Evolutionary conservation across 2,888 invertebrate genomes (phyloP).

Genomic region (Nemapogon koenigi): DNA sequence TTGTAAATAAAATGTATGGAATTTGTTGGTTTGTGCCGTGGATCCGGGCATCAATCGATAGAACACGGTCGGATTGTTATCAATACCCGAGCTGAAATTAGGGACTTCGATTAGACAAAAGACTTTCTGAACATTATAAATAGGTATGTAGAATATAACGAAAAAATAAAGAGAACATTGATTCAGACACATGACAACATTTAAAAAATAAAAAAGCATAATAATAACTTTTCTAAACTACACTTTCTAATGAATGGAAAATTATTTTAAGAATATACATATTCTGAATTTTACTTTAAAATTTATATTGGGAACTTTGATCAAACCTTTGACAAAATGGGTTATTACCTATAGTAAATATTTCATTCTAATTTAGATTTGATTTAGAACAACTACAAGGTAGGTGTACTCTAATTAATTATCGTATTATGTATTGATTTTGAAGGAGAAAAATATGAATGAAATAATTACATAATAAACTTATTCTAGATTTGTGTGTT

Average conservation of each 20-base stretch:
- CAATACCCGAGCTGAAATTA: constrained; percentile 88
- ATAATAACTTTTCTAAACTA: too few species aligned
- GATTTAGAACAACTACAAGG: too few species aligned
- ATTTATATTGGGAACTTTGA: too few species aligned
- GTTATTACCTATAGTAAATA: too few species aligned
- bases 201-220: constrained; percentile 11
- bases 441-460: too few species aligned
- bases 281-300: too few species aligned
- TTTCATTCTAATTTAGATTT: too few species aligned
- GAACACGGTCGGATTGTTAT: constrained; percentile 95
- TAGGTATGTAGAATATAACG: constrained; percentile 7
- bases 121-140: not conserved
- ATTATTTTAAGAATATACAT: too few species aligned
- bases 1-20: constrained; percentile 94
- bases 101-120: constrained; percentile 15
- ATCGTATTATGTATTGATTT: too few species aligned
- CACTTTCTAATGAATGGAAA: too few species aligned
- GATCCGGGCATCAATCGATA: constrained; percentile 95
- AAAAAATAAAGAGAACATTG: constrained; percentile 15
- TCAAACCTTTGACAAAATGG: too few species aligned
- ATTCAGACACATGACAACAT: constrained; percentile 34
- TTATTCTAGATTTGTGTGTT: constrained; percentile 19
- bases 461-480: not conserved
- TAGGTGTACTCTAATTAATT: too few species aligned
- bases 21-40: constrained; percentile 95